Evolutionary conservation across 2,888 invertebrate species (phyloP), one percentile per base, ranked within the genome.

Genomic region (Leucania comma): DNA sequence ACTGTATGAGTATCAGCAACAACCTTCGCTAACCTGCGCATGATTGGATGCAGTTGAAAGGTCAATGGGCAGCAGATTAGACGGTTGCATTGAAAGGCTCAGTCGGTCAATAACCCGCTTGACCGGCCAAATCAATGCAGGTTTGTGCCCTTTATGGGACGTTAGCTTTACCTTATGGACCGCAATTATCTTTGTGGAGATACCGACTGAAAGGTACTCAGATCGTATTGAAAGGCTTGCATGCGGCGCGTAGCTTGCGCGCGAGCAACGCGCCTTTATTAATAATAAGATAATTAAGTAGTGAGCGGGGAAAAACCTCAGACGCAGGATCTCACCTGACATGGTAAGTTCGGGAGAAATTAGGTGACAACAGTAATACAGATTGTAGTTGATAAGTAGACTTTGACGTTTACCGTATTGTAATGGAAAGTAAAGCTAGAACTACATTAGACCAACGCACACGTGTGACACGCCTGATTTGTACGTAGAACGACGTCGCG

Each of bases 41-140:
- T n/a, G 74, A 63, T 70, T 75, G 56, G 56, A 70, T 71, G 75
- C 78, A 59, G 48, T 64, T 57, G 24, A 78, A 65, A 71, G 75
- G 72, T 79, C 79, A 75, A 72, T 72, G 78, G 38, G 35, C 60
- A 63, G 10, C n/a, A 61, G 50, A 78, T 78, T 78, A 77, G 78
- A 57, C 32, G 24, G 56, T 38, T 64, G 60, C 68, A 77, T 68
- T 73, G 48, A 77, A 73, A 77, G 38, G 50, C 54, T 48, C 29
- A 26, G 42, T 20, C 53, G 61, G 77, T 78, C 77, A 78, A 51
- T n/a, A 78, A 78, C 68, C 68, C 4, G 56, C 6, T 61, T 53
- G 46, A 48, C 26, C 3, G 24, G 48, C 17, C 10, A 61, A 64
- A 35, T 74, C 1, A 68, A 62, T 54, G 69, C 24, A 48, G 46